phyloP scores from a whole-genome alignment of 2,797 vertebrate species.

The Iguana delicatissima region DNA sequence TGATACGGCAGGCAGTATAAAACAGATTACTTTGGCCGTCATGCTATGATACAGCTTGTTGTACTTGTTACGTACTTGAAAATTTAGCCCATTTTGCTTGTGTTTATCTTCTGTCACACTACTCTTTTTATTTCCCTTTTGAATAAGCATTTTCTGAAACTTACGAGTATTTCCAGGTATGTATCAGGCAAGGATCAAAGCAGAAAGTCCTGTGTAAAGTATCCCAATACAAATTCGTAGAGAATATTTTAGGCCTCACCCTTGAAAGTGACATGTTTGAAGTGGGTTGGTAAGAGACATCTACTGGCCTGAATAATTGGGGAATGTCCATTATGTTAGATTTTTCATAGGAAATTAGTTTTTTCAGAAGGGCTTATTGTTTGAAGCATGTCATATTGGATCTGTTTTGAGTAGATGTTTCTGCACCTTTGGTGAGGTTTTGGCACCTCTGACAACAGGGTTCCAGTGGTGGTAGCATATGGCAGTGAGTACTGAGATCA shows the following conservation, averaged over 20 bases:
- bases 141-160: constrained; percentile 5
- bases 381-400: background rate
- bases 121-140: background rate
- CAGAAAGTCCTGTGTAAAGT: background rate
- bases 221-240: background rate
- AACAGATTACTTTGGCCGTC: background rate
- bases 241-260: background rate
- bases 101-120: background rate
- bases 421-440: background rate
- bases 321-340: background rate
- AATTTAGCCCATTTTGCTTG: background rate
- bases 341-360: background rate
- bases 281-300: background rate
- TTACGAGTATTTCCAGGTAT: background rate
- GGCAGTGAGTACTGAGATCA: background rate
- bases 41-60: constrained; percentile 5
- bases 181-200: background rate
- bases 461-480: background rate
- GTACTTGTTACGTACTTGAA: background rate
- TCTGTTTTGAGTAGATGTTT: background rate
- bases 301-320: background rate
- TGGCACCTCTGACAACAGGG: background rate
- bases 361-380: too few species aligned
- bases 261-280: background rate
- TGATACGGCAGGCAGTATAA: background rate